Base-by-base conservation (phyloP, 1,140 invertebrate genomes). In the Drosophila nigromelanica region DNA sequence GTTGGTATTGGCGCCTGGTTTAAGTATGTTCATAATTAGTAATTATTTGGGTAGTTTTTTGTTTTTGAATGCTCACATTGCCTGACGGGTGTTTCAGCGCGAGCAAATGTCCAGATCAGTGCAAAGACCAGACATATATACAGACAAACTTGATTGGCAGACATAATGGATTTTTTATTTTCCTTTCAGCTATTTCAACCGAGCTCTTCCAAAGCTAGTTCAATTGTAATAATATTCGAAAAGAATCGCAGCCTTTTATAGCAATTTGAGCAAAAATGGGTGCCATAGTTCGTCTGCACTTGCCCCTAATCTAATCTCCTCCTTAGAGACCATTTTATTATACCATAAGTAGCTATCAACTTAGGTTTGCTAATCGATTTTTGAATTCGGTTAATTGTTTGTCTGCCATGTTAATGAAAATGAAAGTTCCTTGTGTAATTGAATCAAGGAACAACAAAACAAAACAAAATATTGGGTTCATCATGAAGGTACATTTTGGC, bases 231-330 rank as follows among this genome's bases (percentile, higher is more conserved):
- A 39, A 4, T 39, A 21, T n/a, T 40, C 24, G 10, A 7, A 15
- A 37, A n/a, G 10, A 45, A 63, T 59, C 55, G 21, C 5, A 6
- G 24, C 10, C 47, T 72, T 72, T 72, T 72, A 72, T 72, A 72
- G 14, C 27, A 47, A 37, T 4, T n/a, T 15, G 15, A 68, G 61
- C 35, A 4, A n/a, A 64, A 56, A 11, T 56, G 18, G 5, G 0
- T 37, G 4, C 6, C 5, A 24, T 10, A 12, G 77, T 85, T 43
- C 66, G 5, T 4, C 1, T 69, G 82, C 51, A 87, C 81, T 78
- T 12, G 67, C 4, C 5, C 1, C 12, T 48, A 78, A 86, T 86
- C 81, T 86, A 73, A 86, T 86, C 81, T 30, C 0, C 15, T 18
- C 8, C 30, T 61, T 39, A 27, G 10, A 10, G 14, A 24, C 40